phyloP scores from a whole-genome alignment of 1,140 invertebrate genomes.

The Lepidurus couesii region DNA sequence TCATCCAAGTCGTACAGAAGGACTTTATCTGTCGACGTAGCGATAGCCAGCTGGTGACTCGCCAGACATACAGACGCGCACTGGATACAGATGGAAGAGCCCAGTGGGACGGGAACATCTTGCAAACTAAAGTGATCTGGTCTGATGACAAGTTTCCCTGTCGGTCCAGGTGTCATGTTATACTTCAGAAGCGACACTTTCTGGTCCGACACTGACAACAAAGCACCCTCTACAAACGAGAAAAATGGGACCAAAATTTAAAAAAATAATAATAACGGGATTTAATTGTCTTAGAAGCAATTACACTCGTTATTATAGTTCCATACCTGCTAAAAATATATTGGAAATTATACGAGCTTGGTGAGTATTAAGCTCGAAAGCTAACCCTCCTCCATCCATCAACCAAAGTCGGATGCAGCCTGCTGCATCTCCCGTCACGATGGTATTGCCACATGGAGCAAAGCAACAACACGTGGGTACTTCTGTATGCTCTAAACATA shows the following conservation, averaged over 20 bases:
- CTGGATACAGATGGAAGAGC: conserved; percentile 8
- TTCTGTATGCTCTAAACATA: conserved; percentile 21
- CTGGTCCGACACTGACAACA: conserved; percentile 30
- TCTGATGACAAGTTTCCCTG: background rate
- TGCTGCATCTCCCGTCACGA: conserved; percentile 27
- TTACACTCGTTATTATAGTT: background rate
- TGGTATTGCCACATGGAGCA: conserved; percentile 16
- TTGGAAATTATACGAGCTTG: conserved; percentile 27
- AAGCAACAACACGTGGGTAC: conserved; percentile 29
- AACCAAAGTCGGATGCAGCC: conserved; percentile 26
- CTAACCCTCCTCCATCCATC: background rate
- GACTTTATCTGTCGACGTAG: conserved; percentile 29
- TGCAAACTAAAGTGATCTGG: background rate
- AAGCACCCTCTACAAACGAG: background rate
- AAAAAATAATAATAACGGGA: background rate
- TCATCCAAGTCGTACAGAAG: conserved; percentile 28
- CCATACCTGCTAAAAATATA: conserved; percentile 27
- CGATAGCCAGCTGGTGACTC: conserved; percentile 24
- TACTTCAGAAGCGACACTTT: conserved; percentile 25
- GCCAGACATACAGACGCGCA: conserved; percentile 26
- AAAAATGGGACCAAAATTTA: conserved; percentile 10
- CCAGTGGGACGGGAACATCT: background rate
- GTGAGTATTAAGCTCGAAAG: conserved; percentile 11
- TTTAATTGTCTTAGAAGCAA: background rate
- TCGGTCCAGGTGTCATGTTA: background rate